Evolutionary conservation across 2,113 vertebrate genomes (phyloP).

Genomic region (Triplophysa rosa): DNA sequence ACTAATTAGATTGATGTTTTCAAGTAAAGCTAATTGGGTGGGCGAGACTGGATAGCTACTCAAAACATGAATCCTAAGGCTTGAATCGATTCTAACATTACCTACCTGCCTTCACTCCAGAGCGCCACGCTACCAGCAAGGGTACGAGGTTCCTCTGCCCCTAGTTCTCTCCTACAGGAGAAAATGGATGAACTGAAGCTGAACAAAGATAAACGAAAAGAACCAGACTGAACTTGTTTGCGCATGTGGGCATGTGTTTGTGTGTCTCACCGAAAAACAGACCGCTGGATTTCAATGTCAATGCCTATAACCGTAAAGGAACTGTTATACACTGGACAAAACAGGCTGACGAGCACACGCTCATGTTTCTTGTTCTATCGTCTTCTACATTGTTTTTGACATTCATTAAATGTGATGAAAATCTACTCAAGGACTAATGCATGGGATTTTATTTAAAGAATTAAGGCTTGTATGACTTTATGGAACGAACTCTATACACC

Average conservation of each 20-base stretch:
- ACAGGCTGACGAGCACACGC: slow-evolving; percentile 15
- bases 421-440: not conserved
- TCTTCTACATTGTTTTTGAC: slow-evolving; percentile 26
- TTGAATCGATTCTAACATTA: slow-evolving; percentile 14
- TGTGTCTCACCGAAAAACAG: not conserved
- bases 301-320: slow-evolving; percentile 1
- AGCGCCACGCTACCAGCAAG: slow-evolving; percentile 52
- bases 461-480: slow-evolving; percentile 6
- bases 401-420: slow-evolving; percentile 46
- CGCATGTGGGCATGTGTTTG: slow-evolving; percentile 11
- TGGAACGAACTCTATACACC: slow-evolving; percentile 37
- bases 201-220: slow-evolving; percentile 73
- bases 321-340: slow-evolving; percentile 34
- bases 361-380: slow-evolving; percentile 22
- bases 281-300: not conserved
- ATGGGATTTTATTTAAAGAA: slow-evolving; percentile 10
- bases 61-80: not conserved
- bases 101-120: slow-evolving; percentile 32
- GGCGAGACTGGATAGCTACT: not conserved
- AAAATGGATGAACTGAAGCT: slow-evolving; percentile 77
- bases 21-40: not conserved
- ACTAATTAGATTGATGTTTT: not conserved
- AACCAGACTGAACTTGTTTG: slow-evolving; percentile 68
- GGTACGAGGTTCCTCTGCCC: slow-evolving; percentile 65
- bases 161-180: slow-evolving; percentile 68